phyloP scores from a whole-genome alignment of 2,888 invertebrate genomes.

The Dendrolimus pini region DNA sequence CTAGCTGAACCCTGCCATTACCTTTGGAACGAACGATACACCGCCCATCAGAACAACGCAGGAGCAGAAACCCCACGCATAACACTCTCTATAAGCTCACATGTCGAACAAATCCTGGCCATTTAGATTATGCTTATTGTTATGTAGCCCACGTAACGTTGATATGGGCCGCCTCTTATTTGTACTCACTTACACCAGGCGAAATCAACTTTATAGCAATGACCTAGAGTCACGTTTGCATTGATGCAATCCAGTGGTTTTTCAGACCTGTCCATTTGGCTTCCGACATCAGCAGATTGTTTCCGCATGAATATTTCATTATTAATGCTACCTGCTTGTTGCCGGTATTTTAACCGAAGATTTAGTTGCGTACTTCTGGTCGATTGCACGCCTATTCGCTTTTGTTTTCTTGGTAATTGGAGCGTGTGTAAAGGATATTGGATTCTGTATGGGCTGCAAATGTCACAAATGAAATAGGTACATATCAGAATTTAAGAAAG shows the following conservation, averaged over 20 bases:
- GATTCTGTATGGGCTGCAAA: neutral
- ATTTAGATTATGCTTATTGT: slow-evolving; percentile 53
- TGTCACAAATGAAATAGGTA: neutral
- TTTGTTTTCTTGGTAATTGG: neutral
- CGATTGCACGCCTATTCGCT: neutral
- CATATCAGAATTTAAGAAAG: too few species aligned
- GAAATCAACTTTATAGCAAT: slow-evolving; percentile 17
- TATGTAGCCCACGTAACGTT: slow-evolving; percentile 35
- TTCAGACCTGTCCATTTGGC: slow-evolving; percentile 15
- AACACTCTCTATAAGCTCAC: slow-evolving; percentile 24
- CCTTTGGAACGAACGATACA: slow-evolving; percentile 1
- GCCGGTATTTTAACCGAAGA: slow-evolving; percentile 21
- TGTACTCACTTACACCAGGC: slow-evolving; percentile 17
- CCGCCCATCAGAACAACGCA: slow-evolving; percentile 24
- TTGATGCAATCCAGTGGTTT: neutral
- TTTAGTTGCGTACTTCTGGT: slow-evolving; percentile 5
- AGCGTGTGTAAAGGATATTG: neutral
- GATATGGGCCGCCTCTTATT: slow-evolving; percentile 27
- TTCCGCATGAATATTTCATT: slow-evolving; percentile 51
- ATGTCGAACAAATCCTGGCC: slow-evolving; percentile 43
- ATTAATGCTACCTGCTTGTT: slow-evolving; percentile 26
- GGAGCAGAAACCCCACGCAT: slow-evolving; percentile 19
- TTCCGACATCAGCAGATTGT: slow-evolving; percentile 35
- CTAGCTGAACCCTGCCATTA: neutral
- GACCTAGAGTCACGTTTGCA: slow-evolving; percentile 19